phyloP scores from a whole-genome alignment of 2,113 vertebrate species.

The Clarias batrachus region DNA sequence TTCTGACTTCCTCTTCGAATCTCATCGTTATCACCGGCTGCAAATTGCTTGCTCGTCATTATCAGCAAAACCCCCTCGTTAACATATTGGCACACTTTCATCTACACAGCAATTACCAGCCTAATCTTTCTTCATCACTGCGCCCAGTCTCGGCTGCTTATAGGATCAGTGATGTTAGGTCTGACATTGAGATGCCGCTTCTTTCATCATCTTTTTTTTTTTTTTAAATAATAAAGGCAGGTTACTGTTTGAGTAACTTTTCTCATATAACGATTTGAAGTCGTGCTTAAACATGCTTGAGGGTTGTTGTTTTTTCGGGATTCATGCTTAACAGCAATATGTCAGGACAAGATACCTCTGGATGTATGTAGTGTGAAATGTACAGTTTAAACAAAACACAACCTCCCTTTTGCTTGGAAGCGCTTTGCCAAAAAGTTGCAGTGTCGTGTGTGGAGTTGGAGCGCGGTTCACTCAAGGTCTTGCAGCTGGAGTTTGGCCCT shows the following conservation, averaged over 20 bases:
- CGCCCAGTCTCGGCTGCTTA: neutral
- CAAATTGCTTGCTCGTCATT: neutral
- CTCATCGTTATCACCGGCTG: neutral
- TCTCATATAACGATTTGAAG: neutral
- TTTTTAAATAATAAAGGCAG: neutral
- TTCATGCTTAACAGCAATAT: neutral
- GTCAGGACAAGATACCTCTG: neutral
- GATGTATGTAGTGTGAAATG: neutral
- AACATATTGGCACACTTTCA: conserved; percentile 1
- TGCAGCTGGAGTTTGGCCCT: conserved; percentile 7
- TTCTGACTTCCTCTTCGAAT: neutral
- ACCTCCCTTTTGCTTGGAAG: neutral
- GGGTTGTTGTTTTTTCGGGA: neutral
- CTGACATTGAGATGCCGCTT: neutral
- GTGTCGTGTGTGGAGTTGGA: neutral
- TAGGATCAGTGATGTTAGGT: neutral
- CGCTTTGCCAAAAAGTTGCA: neutral
- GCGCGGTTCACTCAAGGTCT: neutral
- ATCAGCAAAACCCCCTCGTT: neutral
- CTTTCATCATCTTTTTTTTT: neutral
- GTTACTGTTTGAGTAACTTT: neutral
- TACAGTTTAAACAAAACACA: conserved; percentile 11
- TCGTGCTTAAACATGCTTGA: neutral
- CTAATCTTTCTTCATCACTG: neutral
- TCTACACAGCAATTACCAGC: neutral